A percentile compares a stretch with the other conserved stretches of the same genome.
phyloP scores from a whole-genome alignment of 2,797 vertebrate species.

The Poeciliopsis infans region DNA sequence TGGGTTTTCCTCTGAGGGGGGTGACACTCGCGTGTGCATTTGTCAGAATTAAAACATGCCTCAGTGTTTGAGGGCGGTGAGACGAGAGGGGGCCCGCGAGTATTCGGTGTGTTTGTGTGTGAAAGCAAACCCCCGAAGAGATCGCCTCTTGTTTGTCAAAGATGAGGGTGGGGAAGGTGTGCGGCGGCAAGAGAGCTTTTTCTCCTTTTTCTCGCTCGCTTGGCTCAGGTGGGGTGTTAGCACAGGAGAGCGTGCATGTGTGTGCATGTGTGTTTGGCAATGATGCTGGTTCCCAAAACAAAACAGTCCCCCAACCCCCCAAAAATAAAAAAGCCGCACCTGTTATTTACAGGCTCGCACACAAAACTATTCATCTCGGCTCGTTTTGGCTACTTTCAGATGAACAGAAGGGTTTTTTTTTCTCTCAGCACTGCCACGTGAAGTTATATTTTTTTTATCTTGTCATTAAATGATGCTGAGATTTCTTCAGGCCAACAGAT shows the following conservation, averaged over 20 bases:
- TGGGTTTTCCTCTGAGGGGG: conserved; percentile 35
- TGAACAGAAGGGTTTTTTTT: neutral
- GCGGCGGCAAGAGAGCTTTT: conserved; percentile 45
- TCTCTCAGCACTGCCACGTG: neutral
- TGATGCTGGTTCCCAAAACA: conserved; percentile 63
- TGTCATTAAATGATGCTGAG: neutral
- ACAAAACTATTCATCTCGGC: conserved; percentile 50
- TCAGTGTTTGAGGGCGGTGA: conserved; percentile 52
- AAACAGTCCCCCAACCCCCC: conserved; percentile 24
- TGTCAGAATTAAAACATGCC: conserved; percentile 48
- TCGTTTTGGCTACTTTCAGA: conserved; percentile 34
- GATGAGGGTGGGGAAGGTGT: conserved; percentile 66
- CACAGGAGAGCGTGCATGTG: conserved; percentile 7
- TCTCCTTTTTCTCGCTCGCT: conserved; percentile 50
- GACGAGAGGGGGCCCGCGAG: conserved; percentile 47
- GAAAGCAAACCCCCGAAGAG: conserved; percentile 48
- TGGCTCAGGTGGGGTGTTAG: conserved; percentile 30
- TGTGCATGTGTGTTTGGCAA: conserved; percentile 20
- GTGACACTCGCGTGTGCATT: conserved; percentile 39
- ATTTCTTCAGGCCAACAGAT: neutral
- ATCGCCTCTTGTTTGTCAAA: conserved; percentile 65
- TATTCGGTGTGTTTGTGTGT: conserved; percentile 39
- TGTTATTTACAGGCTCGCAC: conserved; percentile 62
- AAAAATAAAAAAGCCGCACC: conserved; percentile 44
- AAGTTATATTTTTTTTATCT: neutral